Evolutionary conservation across 2,888 invertebrate species (phyloP).

Genomic region (Crocallis elinguaria): DNA sequence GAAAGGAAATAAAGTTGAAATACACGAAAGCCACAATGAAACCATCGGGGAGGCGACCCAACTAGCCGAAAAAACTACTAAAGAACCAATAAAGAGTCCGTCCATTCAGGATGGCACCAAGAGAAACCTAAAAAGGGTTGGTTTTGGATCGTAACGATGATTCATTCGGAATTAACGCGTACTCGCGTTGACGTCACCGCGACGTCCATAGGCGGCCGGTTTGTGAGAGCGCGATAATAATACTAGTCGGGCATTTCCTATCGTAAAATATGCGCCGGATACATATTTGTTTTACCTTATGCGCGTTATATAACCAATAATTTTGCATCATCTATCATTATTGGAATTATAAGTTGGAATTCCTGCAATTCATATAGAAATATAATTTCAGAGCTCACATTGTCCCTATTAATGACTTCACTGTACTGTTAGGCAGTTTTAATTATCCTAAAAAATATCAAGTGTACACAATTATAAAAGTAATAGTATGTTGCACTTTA

Average conservation of each 20-base stretch:
- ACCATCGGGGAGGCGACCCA: slow-evolving; percentile 47
- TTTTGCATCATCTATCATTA: background rate
- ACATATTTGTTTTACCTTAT: slow-evolving; percentile 1
- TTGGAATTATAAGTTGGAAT: too few relatives aligned
- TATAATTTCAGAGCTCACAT: too few relatives aligned
- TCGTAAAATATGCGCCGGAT: slow-evolving; percentile 1
- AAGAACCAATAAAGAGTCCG: slow-evolving; percentile 39
- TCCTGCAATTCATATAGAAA: too few relatives aligned
- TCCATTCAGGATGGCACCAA: slow-evolving; percentile 50
- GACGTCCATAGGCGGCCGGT: slow-evolving; percentile 8
- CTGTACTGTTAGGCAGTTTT: too few relatives aligned
- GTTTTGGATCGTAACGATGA: slow-evolving; percentile 23
- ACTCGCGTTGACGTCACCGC: slow-evolving; percentile 16
- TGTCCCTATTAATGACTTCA: too few relatives aligned
- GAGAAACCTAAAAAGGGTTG: slow-evolving; percentile 73
- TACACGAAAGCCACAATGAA: slow-evolving; percentile 60
- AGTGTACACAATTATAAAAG: too few relatives aligned
- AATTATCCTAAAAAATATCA: too few relatives aligned
- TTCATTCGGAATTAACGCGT: slow-evolving; percentile 19
- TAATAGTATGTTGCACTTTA: too few relatives aligned
- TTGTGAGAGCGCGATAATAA: slow-evolving; percentile 17
- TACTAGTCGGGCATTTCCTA: slow-evolving; percentile 20
- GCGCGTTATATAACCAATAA: background rate
- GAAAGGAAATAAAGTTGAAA: slow-evolving; percentile 57
- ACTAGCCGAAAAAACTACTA: slow-evolving; percentile 16